Base-by-base conservation (phyloP, 37 sponge, comb jelly and placozoan species). In the Crambe crambe region DNA sequence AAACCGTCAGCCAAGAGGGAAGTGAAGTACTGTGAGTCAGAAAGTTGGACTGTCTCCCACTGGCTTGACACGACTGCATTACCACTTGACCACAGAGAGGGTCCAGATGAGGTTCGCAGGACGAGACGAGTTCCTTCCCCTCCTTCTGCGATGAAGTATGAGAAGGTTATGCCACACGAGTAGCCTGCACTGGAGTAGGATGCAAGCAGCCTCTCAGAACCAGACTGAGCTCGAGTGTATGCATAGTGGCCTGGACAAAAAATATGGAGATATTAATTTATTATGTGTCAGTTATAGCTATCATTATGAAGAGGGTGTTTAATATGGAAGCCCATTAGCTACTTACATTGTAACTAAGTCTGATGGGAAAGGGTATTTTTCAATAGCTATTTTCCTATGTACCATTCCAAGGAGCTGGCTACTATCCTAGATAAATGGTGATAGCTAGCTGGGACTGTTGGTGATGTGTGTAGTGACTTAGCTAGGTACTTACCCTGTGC, bases 141-240 rank as follows among this genome's bases (percentile, higher is more conserved):
- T 22, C 23, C 56, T 1, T 25, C 76, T 2, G 15, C 12, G 0
- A 78, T 2, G 22, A 47, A 66, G 37, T 85, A 85, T 2, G 70
- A 85, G 79, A 85, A 85, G 26, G 73, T 30, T 29, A 36, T 62
- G 32, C 68, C 73, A 72, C 86, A 85, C 25, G 58, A 2, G 31
- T 85, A 85, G 38, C 79, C 71, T 37, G 78, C 61, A 3, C 29
- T 15, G 12, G 73, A 25, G 26, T 78, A 77, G 3, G 72, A 25
- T 0, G 61, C 5, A 0, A 78, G 4, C 1, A 72, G 32, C 1
- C 1, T 63, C 29, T 80, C 72, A 22, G 59, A 25, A 37, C 30
- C 26, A 17, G 70, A 20, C 1, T 25, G 54, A 68, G 68, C 41
- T 27, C 20, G 30, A 29, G 70, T 58, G 17, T 25, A 43, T 0